Evolutionary conservation across 2,797 vertebrate species (phyloP).

Genomic region (Myotis daubentonii): DNA sequence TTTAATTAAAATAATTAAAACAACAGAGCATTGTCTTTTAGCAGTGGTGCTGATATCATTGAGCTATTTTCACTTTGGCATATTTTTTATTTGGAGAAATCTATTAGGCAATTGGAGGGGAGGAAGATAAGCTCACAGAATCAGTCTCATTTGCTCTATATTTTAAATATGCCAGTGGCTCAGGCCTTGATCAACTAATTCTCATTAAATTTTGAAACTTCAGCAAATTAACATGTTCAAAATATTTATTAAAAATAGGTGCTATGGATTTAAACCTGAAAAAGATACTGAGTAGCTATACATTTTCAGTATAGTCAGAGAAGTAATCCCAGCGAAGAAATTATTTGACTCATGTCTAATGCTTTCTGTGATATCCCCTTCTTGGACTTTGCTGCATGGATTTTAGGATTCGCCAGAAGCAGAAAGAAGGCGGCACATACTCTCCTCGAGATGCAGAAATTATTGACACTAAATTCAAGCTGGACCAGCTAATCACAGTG

Average conservation of each 20-base stretch:
- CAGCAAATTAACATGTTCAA: not conserved
- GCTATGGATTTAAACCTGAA: not conserved
- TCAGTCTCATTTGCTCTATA: not conserved
- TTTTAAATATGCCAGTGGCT: not conserved
- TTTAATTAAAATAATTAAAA: not conserved
- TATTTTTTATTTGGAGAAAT: not conserved
- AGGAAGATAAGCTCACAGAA: not conserved
- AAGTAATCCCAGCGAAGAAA: constrained; percentile 8
- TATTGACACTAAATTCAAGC: constrained; percentile 97
- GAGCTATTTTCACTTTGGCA: not conserved
- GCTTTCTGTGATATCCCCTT: not conserved
- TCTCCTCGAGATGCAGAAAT: constrained; percentile 98
- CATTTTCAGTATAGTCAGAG: not conserved
- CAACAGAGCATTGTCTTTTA: not conserved
- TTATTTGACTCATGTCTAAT: not conserved
- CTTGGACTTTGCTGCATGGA: not conserved
- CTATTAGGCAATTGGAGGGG: not conserved
- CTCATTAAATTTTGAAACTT: not conserved
- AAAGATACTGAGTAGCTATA: not conserved
- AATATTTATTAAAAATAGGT: not conserved
- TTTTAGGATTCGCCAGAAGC: constrained; percentile 94
- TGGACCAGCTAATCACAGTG: constrained; percentile 98
- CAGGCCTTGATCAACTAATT: not conserved
- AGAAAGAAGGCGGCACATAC: constrained; percentile 97
- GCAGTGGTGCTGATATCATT: not conserved